These are phyloP conservation scores for Dissostichus mawsoni DNA, from an alignment of 2,113 vertebrate species.

Conservation along the genomic window DNA sequence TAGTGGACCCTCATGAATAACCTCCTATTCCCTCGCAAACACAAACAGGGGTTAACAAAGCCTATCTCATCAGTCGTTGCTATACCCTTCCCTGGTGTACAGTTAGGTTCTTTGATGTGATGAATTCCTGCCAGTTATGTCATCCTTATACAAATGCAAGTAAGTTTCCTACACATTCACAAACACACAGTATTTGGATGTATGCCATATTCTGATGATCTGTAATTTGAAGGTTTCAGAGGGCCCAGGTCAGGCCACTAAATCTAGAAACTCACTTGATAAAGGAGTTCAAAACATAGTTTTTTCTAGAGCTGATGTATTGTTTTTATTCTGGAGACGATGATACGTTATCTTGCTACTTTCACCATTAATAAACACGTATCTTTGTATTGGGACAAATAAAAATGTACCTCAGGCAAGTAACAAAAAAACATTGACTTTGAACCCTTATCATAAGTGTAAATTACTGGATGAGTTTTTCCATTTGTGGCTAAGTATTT, in stretches of 20 bases:
- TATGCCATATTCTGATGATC: background rate
- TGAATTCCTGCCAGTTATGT: conserved; percentile 34
- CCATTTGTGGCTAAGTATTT: background rate
- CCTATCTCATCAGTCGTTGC: conserved; percentile 24
- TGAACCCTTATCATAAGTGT: no score
- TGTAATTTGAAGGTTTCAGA: background rate
- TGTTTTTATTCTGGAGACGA: no score
- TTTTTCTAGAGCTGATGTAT: no score
- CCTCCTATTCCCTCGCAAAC: conserved; percentile 27
- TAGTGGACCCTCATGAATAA: conserved; percentile 64
- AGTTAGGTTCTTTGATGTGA: conserved; percentile 23
- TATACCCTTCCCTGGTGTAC: background rate
- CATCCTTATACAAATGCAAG: background rate
- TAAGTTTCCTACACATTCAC: background rate
- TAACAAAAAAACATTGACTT: no score
- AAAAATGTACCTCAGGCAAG: no score
- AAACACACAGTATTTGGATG: background rate
- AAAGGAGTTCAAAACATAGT: no score
- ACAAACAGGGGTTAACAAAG: conserved; percentile 59
- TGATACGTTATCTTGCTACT: no score
- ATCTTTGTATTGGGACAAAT: no score
- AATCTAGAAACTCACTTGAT: no score
- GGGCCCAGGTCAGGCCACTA: no score
- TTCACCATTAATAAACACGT: no score
- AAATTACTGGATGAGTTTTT: background rate